Evolutionary conservation across 2,113 vertebrate genomes (phyloP), one percentile per base, ranked within the genome.

Genomic region (Ardeotis arabs): DNA sequence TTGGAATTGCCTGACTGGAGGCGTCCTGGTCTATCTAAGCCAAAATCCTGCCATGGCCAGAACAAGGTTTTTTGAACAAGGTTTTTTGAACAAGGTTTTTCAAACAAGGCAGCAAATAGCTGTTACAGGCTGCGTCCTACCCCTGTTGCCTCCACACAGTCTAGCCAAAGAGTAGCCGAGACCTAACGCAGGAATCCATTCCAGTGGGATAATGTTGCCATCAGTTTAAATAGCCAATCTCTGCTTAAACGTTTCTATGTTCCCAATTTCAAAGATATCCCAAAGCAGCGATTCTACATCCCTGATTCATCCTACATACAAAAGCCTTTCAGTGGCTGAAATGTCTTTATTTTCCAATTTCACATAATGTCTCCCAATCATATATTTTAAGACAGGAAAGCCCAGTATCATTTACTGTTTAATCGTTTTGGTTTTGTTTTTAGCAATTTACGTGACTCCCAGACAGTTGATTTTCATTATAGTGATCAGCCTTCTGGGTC

Each of bases 281-380:
- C 81, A 78, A 85, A 85, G 59, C 62, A 94, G 58, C 64, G 86
- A 22, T 85, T 83, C 78, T 47, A 62, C 16, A 3, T 68, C 72
- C 41, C 80, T 20, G 19, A 50, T 91, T 83, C 2, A 0, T 84
- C 70, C 47, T 18, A 31, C 14, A 14, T 21, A 53, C 14, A 70
- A 80, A 90, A 92, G 45, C 39, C 37, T 87, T 89, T 44, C 56
- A 44, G n/a, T 31, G 45, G 10, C 23, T 86, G 80, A 69, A 41
- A 27, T 35, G 16, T 45, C 82, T 87, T 80, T 79, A 17, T 88
- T 93, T 92, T 87, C 74, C 76, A 68, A 14, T 93, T 93, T 92
- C 53, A 28, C 18, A 5, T 59, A 73, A 53, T 82, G 53, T 35
- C 24, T 53, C 18, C 15, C 41, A 39, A 22, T 89, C 19, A 79